phyloP scores from a whole-genome alignment of 2,113 vertebrate species.

The Hystrix cristata region DNA sequence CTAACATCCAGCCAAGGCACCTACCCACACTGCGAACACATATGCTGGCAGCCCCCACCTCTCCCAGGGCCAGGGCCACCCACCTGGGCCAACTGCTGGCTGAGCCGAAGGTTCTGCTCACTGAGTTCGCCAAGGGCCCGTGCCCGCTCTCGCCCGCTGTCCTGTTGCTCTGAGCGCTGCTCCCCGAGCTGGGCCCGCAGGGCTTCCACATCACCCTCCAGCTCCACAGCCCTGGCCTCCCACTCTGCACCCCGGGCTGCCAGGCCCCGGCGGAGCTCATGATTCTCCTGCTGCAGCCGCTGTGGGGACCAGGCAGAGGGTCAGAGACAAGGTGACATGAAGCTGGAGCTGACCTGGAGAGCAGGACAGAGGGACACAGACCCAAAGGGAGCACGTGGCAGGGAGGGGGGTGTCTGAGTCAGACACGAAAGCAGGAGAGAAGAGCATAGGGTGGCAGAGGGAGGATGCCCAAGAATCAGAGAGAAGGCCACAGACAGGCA shows the following conservation, averaged over 20 bases:
- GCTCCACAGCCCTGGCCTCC: constrained; percentile 84
- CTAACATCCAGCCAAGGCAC: fast-evolving
- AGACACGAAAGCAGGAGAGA: not conserved
- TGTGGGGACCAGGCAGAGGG: constrained; percentile 40
- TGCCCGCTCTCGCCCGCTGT: constrained; percentile 82
- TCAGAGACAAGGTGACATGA: not conserved
- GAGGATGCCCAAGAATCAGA: not conserved
- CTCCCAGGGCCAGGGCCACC: not conserved
- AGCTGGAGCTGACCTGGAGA: not conserved
- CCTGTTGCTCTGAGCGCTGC: constrained; percentile 81
- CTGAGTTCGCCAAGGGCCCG: constrained; percentile 83
- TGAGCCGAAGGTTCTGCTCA: constrained; percentile 87
- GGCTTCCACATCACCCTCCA: constrained; percentile 84
- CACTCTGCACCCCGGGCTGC: constrained; percentile 83
- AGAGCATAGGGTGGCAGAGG: not conserved
- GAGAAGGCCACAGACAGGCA: not conserved
- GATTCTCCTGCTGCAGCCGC: constrained; percentile 85
- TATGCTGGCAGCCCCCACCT: not conserved
- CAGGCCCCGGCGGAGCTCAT: constrained; percentile 84
- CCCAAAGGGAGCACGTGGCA: too few species aligned
- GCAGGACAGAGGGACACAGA: not conserved
- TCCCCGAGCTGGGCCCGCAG: constrained; percentile 83
- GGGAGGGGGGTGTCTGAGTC: not conserved
- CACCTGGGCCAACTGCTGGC: constrained; percentile 87
- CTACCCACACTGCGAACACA: not conserved